These are phyloP conservation scores for Panthera leo DNA, from an alignment of 2,113 vertebrate genomes.

Conservation along the genomic window DNA sequence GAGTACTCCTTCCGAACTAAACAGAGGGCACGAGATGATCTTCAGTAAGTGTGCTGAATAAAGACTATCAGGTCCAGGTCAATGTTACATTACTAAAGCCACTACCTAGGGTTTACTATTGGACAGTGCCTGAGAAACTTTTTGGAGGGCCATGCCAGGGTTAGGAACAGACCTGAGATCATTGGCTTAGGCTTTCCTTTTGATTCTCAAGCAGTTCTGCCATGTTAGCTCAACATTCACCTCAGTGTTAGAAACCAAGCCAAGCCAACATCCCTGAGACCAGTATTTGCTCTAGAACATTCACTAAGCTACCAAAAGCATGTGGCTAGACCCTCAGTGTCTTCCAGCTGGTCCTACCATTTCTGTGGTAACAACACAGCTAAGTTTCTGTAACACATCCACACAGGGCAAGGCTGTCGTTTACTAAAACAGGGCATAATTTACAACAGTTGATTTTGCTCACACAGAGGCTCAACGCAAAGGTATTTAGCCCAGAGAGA, in stretches of 20 bases:
- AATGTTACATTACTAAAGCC: neutral
- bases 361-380: neutral
- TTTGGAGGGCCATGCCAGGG: neutral
- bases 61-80: neutral
- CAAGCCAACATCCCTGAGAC: neutral
- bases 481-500: neutral
- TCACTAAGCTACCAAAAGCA: neutral
- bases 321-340: neutral
- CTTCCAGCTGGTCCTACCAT: neutral
- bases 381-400: accelerated
- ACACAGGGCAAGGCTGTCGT: neutral
- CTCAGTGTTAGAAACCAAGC: neutral
- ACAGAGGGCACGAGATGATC: neutral
- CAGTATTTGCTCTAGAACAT: neutral
- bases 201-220: neutral
- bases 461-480: neutral
- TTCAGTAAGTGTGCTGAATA: neutral
- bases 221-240: neutral
- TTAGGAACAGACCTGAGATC: neutral
- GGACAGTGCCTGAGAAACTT: neutral
- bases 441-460: neutral
- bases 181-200: neutral
- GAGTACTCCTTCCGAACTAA: neutral
- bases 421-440: neutral
- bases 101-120: neutral